Percentiles rank a stretch among this genome's conserved stretches.
These are phyloP conservation scores for Gymnopithys bicolor DNA, from an alignment of 2,797 vertebrate species.

Conservation along the genomic window DNA sequence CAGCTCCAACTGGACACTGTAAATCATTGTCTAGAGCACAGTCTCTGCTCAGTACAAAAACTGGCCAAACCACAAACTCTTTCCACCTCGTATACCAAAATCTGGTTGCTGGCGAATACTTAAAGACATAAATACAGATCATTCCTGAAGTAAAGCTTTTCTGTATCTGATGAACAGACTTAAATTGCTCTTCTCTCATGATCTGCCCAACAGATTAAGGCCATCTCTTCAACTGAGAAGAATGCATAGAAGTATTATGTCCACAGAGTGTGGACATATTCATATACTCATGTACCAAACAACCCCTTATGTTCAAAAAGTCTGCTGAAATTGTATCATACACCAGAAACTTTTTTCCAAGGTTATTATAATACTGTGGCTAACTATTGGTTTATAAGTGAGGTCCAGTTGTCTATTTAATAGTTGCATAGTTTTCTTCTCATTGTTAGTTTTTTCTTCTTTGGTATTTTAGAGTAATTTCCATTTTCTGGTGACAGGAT, in stretches of 20 bases:
- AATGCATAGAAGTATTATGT: neutral
- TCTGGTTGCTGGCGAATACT: neutral
- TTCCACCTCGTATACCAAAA: neutral
- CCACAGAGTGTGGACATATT: neutral
- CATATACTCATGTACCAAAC: neutral
- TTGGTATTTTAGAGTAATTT: neutral
- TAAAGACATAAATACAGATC: neutral
- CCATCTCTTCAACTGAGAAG: neutral
- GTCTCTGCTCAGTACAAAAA: neutral
- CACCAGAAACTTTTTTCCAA: neutral
- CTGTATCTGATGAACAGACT: neutral
- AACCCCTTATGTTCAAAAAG: neutral
- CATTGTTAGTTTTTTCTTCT: neutral
- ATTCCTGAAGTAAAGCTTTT: neutral
- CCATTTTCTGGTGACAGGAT: neutral
- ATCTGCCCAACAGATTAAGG: neutral
- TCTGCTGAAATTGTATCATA: neutral
- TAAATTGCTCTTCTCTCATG: neutral
- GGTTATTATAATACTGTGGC: neutral
- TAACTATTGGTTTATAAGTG: neutral
- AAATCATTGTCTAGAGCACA: neutral
- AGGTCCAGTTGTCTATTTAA: neutral
- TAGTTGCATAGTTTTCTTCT: neutral
- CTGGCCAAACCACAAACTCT: neutral
- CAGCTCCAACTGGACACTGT: slow-evolving; percentile 18